Evolutionary conservation across 2,113 vertebrate species (phyloP), one percentile per base, ranked within the genome.

Genomic region (Sorex araneus): DNA sequence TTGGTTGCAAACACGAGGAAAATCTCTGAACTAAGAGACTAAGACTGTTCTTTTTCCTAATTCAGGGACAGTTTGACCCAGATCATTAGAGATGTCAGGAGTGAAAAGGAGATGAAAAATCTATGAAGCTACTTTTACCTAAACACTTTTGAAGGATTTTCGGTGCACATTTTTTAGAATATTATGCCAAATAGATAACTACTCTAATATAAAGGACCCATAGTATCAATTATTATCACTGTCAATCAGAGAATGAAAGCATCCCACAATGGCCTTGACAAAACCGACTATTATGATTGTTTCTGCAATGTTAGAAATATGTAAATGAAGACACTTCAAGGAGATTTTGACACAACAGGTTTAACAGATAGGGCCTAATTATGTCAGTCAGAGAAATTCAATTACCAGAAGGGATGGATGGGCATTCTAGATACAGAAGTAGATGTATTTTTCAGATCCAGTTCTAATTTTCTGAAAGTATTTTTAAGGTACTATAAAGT

Each of bases 331-430:
- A 94, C 50, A 94, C 93, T 96, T 97, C 92, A 94, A 89, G 87
- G 96, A 91, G 92, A 93, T 89, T 97, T 96, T 96, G 95, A 97
- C 96, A 97, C 94, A 96, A 96, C 93, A 96, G 94, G 91, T 96
- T 96, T 96, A 93, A 92, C 70, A 93, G 96, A 93, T 95, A 96
- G 82, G 70, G 89, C 77, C 93, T 95, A 95, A 96, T 95, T 97
- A 95, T 95, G 91, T 95, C 96, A 96, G 95, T 93, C 94, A 96
- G 76, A 70, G 27, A 74, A 94, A 95, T 96, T 96, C 80, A 92
- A 75, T 95, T 93, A 87, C 81, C 77, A 89, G 69, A 69, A 94
- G 50, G 45, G 79, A 75, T 54, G 47, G 92, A 84, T 87, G 95
- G 96, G 84, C 93, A 96, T 73, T 43, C 73, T 64, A 36, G 57